Evolutionary conservation across 2,113 vertebrate genomes (phyloP), one percentile per base, ranked within the genome.

Genomic region (Sebastes schlegelii): DNA sequence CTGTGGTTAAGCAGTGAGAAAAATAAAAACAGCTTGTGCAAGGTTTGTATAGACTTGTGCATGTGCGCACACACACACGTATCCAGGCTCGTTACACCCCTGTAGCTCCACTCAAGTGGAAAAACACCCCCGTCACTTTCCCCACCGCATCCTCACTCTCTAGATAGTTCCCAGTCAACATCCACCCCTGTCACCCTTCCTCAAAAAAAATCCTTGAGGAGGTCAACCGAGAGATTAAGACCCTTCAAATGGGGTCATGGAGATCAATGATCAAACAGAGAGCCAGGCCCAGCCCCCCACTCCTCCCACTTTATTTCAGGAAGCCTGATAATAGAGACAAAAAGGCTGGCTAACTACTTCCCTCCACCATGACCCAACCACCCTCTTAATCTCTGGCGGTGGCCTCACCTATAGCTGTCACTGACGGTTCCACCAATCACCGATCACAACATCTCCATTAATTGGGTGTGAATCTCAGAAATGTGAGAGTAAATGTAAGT

Each of bases 221-320:
- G 96, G 97, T 97, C 96, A 97, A 96, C 96, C 94, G 94, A 96
- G 95, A 96, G 94, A 95, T 95, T 95, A 95, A 97, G 95, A 78
- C 94, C 90, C 82, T 91, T 94, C 96, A 95, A 93, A 85, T 91
- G 91, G 95, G 97, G 97, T 97, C 97, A 97, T 92, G 94, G 95
- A 97, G 96, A 96, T 97, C 96, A 97, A 95, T 95, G 96, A 98
- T 98, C 97, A 98, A 98, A 98, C 96, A 96, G 95, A 95, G 92
- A 75, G 79, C 26, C 54, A 23, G 75, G 49, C 86, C 76, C 71
- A 74, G 84, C 86, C 91, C 82, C 83, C 85, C 66, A 66, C 75
- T 86, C 87, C 92, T 80, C 88, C 92, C 88, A 86, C 91, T 90
- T 92, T 89, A 93, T 92, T 94, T 88, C 82, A 89, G 76, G 82